Evolutionary conservation across 2,888 invertebrate genomes (phyloP).

Genomic region (Hirtodrosophila trivittata): DNA sequence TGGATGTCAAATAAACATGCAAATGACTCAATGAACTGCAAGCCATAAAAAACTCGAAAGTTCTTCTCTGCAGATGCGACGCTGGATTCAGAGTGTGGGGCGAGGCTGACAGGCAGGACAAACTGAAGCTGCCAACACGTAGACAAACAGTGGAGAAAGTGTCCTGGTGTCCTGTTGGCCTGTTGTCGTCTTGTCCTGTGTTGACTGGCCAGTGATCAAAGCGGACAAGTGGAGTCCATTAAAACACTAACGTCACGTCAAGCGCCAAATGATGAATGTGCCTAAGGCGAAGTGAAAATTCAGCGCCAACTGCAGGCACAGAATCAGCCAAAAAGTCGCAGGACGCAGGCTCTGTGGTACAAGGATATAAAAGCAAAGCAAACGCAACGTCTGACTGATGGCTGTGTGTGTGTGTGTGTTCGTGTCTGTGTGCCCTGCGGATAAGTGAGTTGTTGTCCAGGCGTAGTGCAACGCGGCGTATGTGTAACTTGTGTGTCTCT

Average conservation of each 20-base stretch:
- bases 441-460: conserved; percentile 67
- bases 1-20: conserved; percentile 61
- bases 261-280: conserved; percentile 77
- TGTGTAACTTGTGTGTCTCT: conserved; percentile 33
- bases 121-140: conserved; percentile 56
- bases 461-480: conserved; percentile 42
- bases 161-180: conserved; percentile 14
- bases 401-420: conserved; percentile 20
- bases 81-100: neutral
- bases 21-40: conserved; percentile 63
- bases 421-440: conserved; percentile 37
- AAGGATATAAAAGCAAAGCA: conserved; percentile 34
- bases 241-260: conserved; percentile 80
- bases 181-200: conserved; percentile 2
- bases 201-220: conserved; percentile 63
- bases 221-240: conserved; percentile 79
- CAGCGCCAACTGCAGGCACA: conserved; percentile 52
- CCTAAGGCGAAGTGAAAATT: conserved; percentile 53
- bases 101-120: conserved; percentile 18
- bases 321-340: conserved; percentile 46
- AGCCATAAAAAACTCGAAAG: conserved; percentile 39
- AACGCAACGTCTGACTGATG: conserved; percentile 52
- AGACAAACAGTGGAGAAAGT: conserved; percentile 47
- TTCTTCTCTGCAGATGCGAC: neutral
- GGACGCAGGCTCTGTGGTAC: conserved; percentile 17